Conservation (phyloP, 2,113 vertebrate genomes). For the Eulemur macaco region DNA sequence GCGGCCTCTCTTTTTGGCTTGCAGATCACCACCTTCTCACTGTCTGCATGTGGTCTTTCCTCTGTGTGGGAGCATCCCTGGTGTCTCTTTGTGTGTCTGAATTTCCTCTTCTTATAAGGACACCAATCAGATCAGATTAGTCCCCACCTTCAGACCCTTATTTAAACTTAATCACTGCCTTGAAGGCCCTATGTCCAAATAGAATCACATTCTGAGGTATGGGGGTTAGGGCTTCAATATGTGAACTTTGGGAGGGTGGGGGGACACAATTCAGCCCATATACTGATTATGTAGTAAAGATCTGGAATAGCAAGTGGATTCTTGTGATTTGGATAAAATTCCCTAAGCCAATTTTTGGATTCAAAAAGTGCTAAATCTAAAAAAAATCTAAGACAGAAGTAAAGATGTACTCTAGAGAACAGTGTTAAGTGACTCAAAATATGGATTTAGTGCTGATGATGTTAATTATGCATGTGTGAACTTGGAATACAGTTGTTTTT, state of each 20-base stretch:
- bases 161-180: neutral
- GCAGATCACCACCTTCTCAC: accelerated
- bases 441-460: neutral
- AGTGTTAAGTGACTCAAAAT: conserved; percentile 8
- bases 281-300: neutral
- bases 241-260: neutral
- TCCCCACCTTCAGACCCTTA: neutral
- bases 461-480: neutral
- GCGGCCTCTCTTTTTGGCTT: neutral
- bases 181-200: neutral
- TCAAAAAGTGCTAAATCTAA: neutral
- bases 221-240: neutral
- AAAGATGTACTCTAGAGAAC: conserved; percentile 12
- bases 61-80: neutral
- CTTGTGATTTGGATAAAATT: conserved; percentile 19
- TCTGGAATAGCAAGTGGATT: neutral
- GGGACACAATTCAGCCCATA: neutral
- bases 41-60: neutral
- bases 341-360: neutral
- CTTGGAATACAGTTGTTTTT: conserved; percentile 14
- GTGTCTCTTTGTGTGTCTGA: neutral
- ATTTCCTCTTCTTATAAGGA: neutral
- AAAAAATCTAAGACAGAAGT: conserved; percentile 5
- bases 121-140: neutral
- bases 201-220: neutral